Evolutionary conservation across 2,113 vertebrate species (phyloP).

Genomic region (Aegithalos caudatus): DNA sequence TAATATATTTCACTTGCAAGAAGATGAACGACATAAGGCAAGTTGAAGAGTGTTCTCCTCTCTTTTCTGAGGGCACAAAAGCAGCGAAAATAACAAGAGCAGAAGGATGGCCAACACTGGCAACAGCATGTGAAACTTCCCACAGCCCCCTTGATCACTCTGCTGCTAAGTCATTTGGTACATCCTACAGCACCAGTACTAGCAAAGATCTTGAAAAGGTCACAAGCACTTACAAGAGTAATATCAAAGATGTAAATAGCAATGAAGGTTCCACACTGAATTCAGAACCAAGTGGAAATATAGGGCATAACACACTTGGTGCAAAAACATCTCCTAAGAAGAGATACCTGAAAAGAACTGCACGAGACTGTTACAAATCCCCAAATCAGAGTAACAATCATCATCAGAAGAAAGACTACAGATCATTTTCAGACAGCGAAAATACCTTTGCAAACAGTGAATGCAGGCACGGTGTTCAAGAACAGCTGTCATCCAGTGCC

Average conservation of each 20-base stretch:
- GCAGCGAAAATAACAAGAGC: background rate
- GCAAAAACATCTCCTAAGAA: conserved; percentile 56
- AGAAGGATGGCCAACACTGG: background rate
- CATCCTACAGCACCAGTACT: background rate
- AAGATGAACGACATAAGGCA: conserved; percentile 82
- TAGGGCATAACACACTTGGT: background rate
- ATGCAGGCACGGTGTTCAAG: conserved; percentile 26
- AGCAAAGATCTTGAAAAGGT: background rate
- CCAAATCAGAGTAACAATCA: background rate
- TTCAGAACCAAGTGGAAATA: background rate
- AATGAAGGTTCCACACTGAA: background rate
- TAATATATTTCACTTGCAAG: conserved; percentile 85
- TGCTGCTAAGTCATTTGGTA: background rate
- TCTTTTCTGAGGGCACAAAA: background rate
- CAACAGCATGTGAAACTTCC: background rate
- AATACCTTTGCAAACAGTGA: background rate
- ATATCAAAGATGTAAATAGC: background rate
- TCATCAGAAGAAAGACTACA: conserved; percentile 23
- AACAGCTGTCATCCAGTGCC: conserved; percentile 35
- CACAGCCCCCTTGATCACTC: background rate
- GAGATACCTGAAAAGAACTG: conserved; percentile 37
- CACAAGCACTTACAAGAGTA: background rate
- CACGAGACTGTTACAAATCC: conserved; percentile 34
- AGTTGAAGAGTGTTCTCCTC: conserved; percentile 56
- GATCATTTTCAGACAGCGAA: conserved; percentile 40